Evolutionary conservation across 2,888 invertebrate species (phyloP).

Genomic region (Stratiomys singularior): DNA sequence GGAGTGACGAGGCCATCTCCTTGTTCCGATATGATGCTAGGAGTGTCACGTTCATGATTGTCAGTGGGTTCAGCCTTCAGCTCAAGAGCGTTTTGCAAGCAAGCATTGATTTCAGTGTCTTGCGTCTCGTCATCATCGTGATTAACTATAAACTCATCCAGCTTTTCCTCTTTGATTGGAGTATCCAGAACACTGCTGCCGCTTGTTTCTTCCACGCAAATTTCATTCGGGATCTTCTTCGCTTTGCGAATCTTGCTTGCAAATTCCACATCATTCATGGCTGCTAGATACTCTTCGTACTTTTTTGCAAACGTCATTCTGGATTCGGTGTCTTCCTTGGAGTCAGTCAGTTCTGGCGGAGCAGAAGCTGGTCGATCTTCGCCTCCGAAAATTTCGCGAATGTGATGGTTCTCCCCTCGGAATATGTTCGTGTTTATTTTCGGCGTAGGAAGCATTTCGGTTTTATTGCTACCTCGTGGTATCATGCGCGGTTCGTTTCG

Average conservation of each 20-base stretch:
- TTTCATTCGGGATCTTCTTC: conserved; percentile 17
- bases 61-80: conserved; percentile 64
- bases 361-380: conserved; percentile 83
- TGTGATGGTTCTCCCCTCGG: conserved; percentile 42
- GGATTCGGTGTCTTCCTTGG: conserved; percentile 59
- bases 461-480: conserved; percentile 53
- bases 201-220: conserved; percentile 4
- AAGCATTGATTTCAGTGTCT: conserved; percentile 55
- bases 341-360: conserved; percentile 69
- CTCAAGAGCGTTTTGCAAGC: conserved; percentile 66
- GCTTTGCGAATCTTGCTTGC: conserved; percentile 51
- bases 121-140: conserved; percentile 57
- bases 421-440: conserved; percentile 48
- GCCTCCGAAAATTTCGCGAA: conserved; percentile 80
- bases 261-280: conserved; percentile 56
- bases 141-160: conserved; percentile 47
- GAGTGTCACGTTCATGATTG: conserved; percentile 61
- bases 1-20: conserved; percentile 50
- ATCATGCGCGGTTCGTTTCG: conserved; percentile 49
- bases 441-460: conserved; percentile 57
- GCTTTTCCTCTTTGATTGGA: conserved; percentile 47
- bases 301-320: conserved; percentile 61
- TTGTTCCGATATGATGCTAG: conserved; percentile 50
- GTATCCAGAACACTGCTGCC: conserved; percentile 3
- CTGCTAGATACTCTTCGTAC: conserved; percentile 62